Evolutionary conservation across 92 coral and sea anemone species (phyloP), one percentile per base, ranked within the genome.

Genomic region (Palythoa grandiflora): DNA sequence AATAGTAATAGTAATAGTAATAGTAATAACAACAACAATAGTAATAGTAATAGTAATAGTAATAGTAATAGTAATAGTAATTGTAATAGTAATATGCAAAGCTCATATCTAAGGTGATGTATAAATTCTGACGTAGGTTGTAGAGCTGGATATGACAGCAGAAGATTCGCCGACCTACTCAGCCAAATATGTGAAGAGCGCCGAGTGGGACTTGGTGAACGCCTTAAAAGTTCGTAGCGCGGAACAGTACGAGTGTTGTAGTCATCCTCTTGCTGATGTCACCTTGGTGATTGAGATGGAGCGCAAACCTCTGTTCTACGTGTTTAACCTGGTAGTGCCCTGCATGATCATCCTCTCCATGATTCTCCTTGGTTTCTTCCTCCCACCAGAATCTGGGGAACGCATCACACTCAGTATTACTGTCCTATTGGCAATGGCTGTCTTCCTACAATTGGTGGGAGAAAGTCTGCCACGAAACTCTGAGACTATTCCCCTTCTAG

Each of bases 381-480:
- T 97, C 15, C 99, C 99, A 11, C 99, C 99, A 3, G 99, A 95
- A 90, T 92, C 96, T 6, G 99, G 99, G 11, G 99, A 97, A 36
- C 91, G 99, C 7, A 95, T 94, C 85, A 95, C 99, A 15, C 94
- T 97, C 47, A 97, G 98, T 74, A 97, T 97, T 66, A 97, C 99
- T 0, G 95, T 97, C 37, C 90, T 97, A 78, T 87, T 97, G 9
- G 99, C 99, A 37, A 95, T 95, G 97, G 99, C 99, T 11, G 99
- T 97, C 84, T 97, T 97, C 74, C 89, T 97, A 55, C 99, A 97
- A 79, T 95, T 97, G 7, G 96, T 92, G 5, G 98, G 97, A 54
- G 99, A 97, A 76, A 92, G 94, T 85, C 90, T 97, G 16, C 99
- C 99, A 21, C 91, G 98, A n/a, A 97, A 97, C 84, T 97, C 99